Percentiles rank a stretch among this genome's conserved stretches.
Conservation (phyloP, 1,140 invertebrate genomes). For the Wasmannia auropunctata region DNA sequence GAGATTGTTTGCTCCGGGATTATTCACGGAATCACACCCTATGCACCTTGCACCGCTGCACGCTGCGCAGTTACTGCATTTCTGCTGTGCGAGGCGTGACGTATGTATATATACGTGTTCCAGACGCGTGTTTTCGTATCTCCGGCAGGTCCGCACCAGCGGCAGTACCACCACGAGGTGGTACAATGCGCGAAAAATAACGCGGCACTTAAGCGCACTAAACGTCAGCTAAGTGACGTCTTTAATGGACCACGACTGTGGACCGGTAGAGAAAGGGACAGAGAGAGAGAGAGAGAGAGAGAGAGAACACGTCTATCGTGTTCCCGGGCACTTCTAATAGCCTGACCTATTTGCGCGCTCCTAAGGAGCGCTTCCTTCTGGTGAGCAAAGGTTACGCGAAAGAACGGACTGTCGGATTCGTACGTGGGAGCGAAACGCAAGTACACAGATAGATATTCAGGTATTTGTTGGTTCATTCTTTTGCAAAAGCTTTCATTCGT, state of each 20-base stretch:
- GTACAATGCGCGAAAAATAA: constrained; percentile 52
- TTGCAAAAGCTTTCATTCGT: not conserved
- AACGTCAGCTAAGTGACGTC: constrained; percentile 56
- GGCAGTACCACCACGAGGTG: not conserved
- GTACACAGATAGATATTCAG: not conserved
- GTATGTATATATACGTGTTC: too few relatives aligned
- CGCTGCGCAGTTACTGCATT: constrained; percentile 14
- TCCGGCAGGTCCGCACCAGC: not conserved
- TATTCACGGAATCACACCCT: constrained; percentile 28
- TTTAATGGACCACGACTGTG: constrained; percentile 50
- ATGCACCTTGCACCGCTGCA: constrained; percentile 22
- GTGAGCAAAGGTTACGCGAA: constrained; percentile 38
- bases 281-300: constrained; percentile 7
- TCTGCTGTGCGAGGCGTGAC: constrained; percentile 23
- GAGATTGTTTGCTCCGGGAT: not conserved
- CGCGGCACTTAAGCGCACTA: constrained; percentile 41
- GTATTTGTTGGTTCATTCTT: not conserved
- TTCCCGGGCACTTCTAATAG: constrained; percentile 48
- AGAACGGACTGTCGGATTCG: constrained; percentile 8
- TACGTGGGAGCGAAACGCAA: not conserved
- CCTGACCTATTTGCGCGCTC: constrained; percentile 51
- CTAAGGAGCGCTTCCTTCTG: constrained; percentile 30
- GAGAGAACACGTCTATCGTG: constrained; percentile 22
- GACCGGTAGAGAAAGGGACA: constrained; percentile 4
- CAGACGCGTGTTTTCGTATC: constrained; percentile 41